These are phyloP conservation scores for Carcharodon carcharias DNA, from an alignment of 2,797 vertebrate species.

Conservation along the genomic window DNA sequence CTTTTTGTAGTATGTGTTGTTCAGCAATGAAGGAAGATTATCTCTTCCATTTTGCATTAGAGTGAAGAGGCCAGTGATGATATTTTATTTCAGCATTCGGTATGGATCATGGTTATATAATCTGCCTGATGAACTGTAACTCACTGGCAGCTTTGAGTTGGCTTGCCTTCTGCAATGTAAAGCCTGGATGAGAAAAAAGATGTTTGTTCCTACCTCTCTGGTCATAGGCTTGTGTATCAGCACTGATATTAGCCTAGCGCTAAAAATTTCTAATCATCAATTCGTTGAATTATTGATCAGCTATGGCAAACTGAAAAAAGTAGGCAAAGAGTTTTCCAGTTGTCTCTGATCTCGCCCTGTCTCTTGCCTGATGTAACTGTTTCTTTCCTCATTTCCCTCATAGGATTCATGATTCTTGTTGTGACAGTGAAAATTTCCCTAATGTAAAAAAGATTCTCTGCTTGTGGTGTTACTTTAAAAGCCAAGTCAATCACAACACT, in stretches of 20 bases:
- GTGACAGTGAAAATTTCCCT: neutral
- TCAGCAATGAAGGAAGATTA: neutral
- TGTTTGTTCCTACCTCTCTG: neutral
- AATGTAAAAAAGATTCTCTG: neutral
- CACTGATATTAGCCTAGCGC: neutral
- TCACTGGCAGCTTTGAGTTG: neutral
- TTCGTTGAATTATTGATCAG: neutral
- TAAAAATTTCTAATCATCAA: neutral
- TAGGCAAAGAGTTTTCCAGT: neutral
- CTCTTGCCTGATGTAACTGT: neutral
- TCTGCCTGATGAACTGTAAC: neutral
- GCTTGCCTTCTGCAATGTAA: neutral
- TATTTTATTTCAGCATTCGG: neutral
- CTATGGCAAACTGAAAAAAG: neutral
- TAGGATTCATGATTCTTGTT: neutral
- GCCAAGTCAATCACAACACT: neutral
- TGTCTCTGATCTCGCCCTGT: neutral
- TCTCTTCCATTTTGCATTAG: neutral
- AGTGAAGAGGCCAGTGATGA: neutral
- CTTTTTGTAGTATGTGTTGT: neutral
- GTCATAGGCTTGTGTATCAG: neutral
- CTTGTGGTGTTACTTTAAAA: constrained; percentile 2
- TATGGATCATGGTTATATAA: neutral
- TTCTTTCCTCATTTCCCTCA: neutral
- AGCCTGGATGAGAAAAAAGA: neutral